Conservation (phyloP, 2,888 invertebrate genomes). For the Laspeyria flexula region DNA sequence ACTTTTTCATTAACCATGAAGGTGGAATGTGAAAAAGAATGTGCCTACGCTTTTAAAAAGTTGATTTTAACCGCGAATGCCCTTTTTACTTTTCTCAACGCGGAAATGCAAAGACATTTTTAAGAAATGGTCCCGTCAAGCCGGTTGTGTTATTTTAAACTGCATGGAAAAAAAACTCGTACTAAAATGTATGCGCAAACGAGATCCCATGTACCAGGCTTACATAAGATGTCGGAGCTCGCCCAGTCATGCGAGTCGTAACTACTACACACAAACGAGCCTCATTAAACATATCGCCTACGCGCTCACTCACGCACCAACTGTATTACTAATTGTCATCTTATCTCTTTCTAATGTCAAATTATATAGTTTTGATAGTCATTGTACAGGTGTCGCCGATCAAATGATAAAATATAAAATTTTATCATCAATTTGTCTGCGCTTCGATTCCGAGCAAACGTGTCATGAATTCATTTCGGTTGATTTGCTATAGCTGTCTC, state of each 20-base stretch:
- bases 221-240: constrained; percentile 65
- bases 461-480: constrained; percentile 52
- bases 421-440: constrained; percentile 59
- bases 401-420: constrained; percentile 49
- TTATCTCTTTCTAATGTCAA: constrained; percentile 65
- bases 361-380: constrained; percentile 34
- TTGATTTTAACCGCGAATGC: constrained; percentile 70
- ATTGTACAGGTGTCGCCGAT: constrained; percentile 45
- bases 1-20: not conserved
- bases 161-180: constrained; percentile 69
- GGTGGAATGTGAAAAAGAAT: constrained; percentile 14
- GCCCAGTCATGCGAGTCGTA: constrained; percentile 64
- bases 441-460: constrained; percentile 48
- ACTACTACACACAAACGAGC: constrained; percentile 56
- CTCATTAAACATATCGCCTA: constrained; percentile 69
- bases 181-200: constrained; percentile 83
- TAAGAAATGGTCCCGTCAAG: constrained; percentile 73
- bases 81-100: constrained; percentile 77
- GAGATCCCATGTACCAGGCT: constrained; percentile 78
- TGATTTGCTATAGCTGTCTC: constrained; percentile 38
- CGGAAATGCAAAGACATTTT: constrained; percentile 82
- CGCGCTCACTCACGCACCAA: constrained; percentile 57
- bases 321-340: constrained; percentile 62
- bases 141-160: constrained; percentile 80
- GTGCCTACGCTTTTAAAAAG: constrained; percentile 28